Conservation (phyloP, 2,888 invertebrate species). For the Pandemis heparana region DNA sequence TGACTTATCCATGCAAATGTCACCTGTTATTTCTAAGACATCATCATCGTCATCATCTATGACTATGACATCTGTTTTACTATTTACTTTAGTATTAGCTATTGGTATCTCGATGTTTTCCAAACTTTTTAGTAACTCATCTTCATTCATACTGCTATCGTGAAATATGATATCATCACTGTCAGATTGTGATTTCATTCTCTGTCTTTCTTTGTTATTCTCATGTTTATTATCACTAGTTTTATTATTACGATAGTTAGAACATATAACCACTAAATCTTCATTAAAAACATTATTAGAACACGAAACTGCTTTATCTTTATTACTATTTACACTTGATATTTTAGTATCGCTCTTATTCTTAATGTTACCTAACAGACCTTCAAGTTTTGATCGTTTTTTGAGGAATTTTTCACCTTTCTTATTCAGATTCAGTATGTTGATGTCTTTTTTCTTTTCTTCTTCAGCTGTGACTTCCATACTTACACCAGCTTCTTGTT, state of each 20-base stretch:
- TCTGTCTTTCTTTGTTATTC: background rate
- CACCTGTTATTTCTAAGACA: slow-evolving; percentile 4
- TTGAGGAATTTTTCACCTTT: slow-evolving; percentile 57
- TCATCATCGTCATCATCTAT: slow-evolving; percentile 34
- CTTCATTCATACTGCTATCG: slow-evolving; percentile 58
- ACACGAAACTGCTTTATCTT: background rate
- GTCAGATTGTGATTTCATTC: slow-evolving; percentile 49
- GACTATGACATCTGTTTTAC: slow-evolving; percentile 18
- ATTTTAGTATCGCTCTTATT: slow-evolving; percentile 46
- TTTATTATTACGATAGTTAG: slow-evolving; percentile 19
- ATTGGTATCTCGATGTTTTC: slow-evolving; percentile 68
- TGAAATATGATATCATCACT: slow-evolving; percentile 51
- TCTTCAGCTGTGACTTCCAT: slow-evolving; percentile 7
- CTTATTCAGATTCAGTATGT: slow-evolving; percentile 42
- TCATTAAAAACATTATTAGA: slow-evolving; percentile 9
- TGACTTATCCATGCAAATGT: background rate
- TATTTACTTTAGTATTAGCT: slow-evolving; percentile 35
- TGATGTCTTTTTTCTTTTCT: slow-evolving; percentile 21
- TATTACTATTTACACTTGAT: slow-evolving; percentile 14
- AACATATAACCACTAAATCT: slow-evolving; percentile 16
- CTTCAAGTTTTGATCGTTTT: slow-evolving; percentile 68
- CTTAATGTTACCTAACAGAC: slow-evolving; percentile 60
- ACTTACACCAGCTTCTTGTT: background rate
- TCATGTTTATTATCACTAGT: background rate
- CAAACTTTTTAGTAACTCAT: slow-evolving; percentile 60